Evolutionary conservation across 2,888 invertebrate species (phyloP), one percentile per base, ranked within the genome.

Genomic region (Eupeodes latifasciatus): DNA sequence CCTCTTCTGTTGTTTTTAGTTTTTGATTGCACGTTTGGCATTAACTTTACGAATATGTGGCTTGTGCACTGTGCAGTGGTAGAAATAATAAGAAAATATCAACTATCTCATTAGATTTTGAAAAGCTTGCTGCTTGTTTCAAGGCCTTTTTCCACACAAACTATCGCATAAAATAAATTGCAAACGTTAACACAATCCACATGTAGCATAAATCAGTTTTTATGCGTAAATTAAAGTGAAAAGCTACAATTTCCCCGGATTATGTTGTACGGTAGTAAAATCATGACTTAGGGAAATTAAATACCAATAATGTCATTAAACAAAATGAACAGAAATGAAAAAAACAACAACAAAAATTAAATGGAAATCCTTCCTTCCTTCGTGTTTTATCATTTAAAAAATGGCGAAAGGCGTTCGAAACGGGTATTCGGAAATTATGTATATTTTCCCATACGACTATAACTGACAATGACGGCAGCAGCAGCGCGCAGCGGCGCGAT

Each of bases 191-290:
- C 78, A 79, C 79, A 82, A 74, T 86, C 84, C 87, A 69, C 87
- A 87, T 67, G 80, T n/a, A 76, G 67, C 47, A 84, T 80, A 82
- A 86, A 87, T 87, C 83, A 80, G 84, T 81, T 84, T 87, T 87
- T 84, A 84, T 77, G 87, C 84, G 87, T 87, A 84, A 87, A 84
- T 87, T 87, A 77, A 84, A 87, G 87, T 84, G 84, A 84, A 87
- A 87, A 84, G 80, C 76, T 51, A 67, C 76, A 75, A 59, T 83
- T 80, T 47, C 34, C 66, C 78, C 72, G 55, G 47, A 36, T 44
- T 72, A 72, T 78, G 59, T 59, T 72, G 66, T 59, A 64, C 82
- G 71, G 27, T 59, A 51, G 57, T 79, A 79, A 82, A 85, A 53
- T 64, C 86, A 80, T 75, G 83, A 61, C 80, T 80, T 83, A 67